Conservation (phyloP, 2,888 invertebrate genomes). For the Drosophila hamatofila region DNA sequence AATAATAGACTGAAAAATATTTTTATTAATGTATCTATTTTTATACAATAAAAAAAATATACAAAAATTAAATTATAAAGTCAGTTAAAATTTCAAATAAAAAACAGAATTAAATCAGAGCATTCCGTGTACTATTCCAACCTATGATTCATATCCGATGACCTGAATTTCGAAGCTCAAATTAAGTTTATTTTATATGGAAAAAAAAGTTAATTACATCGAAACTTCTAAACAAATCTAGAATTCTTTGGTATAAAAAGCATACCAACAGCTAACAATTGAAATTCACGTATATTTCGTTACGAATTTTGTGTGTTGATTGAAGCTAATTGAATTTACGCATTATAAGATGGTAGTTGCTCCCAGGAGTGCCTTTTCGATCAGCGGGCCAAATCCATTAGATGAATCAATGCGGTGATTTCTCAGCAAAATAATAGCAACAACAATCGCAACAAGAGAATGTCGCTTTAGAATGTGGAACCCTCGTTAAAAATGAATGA, state of each 20-base stretch:
- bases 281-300: neutral
- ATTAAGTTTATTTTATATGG: neutral
- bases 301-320: constrained; percentile 14
- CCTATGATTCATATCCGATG: neutral
- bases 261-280: neutral
- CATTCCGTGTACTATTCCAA: neutral
- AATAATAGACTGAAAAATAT: too few species aligned
- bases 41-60: too few species aligned
- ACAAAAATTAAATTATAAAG: too few species aligned
- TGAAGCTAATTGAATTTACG: constrained; percentile 61
- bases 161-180: neutral
- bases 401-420: constrained; percentile 71
- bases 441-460: constrained; percentile 53
- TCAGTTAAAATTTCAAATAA: too few species aligned
- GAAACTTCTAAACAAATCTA: neutral
- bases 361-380: constrained; percentile 64
- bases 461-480: constrained; percentile 75
- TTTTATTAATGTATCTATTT: too few species aligned
- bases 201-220: neutral
- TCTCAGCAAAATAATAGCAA: constrained; percentile 51
- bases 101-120: too few species aligned
- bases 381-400: constrained; percentile 65
- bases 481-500: constrained; percentile 81
- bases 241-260: neutral
- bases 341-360: constrained; percentile 34